Base-by-base conservation (phyloP, 2,888 invertebrate species). In the Therioaphis trifolii region DNA sequence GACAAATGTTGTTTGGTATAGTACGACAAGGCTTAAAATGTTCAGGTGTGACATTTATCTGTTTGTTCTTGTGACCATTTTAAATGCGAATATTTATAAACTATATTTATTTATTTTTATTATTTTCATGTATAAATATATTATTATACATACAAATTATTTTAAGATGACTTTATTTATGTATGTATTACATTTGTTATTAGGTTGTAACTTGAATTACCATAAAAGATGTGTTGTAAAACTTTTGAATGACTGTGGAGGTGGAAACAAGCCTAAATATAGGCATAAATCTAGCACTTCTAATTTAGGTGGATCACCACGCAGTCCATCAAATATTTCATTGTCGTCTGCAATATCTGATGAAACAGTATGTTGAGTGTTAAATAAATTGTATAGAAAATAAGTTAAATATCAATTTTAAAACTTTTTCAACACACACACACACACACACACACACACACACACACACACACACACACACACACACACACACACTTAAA, bases 1-100 rank as follows among this genome's bases (percentile, higher is more conserved):
- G 99, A 55, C 99, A 99, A 90, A 98, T 99, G 97, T 92, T 99
- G 49, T 99, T 99, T 90, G 99, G 99, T 4, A 92, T 99, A 86
- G 98, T 99, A 86, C 93, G 98, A 84, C 99, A 99, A 91, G 99
- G 99, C 86, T 93, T 99, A 87, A 99, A 99, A 90, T 99, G 99
- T 90, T 98, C 99, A 92, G 98, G 98, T 98, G 89, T 66, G 21
- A 40, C 12, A 24, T 0, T 46, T 21, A 5, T 43, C 4, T 40
- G 21, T 55, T 55, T 21, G 11, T 3, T 35, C 4, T 35, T 35
- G 35, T 35, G 35, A n/a, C n/a, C n/a, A n/a, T n/a, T n/a, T n/a
- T n/a, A n/a, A n/a, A n/a, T n/a, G n/a, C n/a, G n/a, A n/a, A 35
- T 35, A 5, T 35, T 35, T 35, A 35, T 5, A 5, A 35, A 35